Percentiles rank a stretch among this genome's conserved stretches.
These are phyloP conservation scores for Alligator mississippiensis DNA, from an alignment of 2,113 vertebrate species.

Conservation along the genomic window DNA sequence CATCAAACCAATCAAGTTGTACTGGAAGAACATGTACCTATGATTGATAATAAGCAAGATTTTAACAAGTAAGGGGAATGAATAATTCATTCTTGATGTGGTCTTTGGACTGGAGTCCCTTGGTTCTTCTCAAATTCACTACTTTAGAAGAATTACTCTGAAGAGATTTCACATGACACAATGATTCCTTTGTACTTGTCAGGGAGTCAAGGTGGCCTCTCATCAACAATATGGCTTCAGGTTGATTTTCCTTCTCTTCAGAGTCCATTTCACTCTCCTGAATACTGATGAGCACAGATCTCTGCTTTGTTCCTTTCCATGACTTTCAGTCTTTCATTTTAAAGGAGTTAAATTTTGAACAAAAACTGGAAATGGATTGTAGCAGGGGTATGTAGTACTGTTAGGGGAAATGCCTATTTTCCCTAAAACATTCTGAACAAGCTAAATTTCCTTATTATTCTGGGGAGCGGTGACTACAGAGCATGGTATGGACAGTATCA, in stretches of 20 bases:
- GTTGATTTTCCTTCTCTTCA: conserved; percentile 43
- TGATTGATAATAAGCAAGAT: conserved; percentile 8
- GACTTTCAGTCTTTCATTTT: conserved; percentile 25
- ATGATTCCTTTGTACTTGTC: conserved; percentile 54
- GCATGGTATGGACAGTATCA: background rate
- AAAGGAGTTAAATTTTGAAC: background rate
- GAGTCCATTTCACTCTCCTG: conserved; percentile 1
- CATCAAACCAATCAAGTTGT: background rate
- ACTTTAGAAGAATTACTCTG: conserved; percentile 32
- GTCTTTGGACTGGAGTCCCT: background rate
- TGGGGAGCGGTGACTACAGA: background rate
- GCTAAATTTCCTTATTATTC: background rate
- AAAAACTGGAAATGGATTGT: background rate
- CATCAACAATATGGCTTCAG: conserved; percentile 48
- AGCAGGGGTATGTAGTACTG: background rate
- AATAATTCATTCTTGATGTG: conserved; percentile 42
- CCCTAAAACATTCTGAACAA: background rate
- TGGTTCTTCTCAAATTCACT: conserved; percentile 35
- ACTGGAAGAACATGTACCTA: conserved; percentile 7
- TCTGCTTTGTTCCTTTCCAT: background rate
- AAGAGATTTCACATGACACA: conserved; percentile 46
- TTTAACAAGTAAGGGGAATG: conserved; percentile 31
- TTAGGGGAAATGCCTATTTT: background rate
- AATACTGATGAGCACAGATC: conserved; percentile 35
- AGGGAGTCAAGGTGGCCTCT: conserved; percentile 56